These are phyloP conservation scores for Dasysyrphus tricinctus DNA, from an alignment of 2,888 invertebrate genomes.

Conservation along the genomic window DNA sequence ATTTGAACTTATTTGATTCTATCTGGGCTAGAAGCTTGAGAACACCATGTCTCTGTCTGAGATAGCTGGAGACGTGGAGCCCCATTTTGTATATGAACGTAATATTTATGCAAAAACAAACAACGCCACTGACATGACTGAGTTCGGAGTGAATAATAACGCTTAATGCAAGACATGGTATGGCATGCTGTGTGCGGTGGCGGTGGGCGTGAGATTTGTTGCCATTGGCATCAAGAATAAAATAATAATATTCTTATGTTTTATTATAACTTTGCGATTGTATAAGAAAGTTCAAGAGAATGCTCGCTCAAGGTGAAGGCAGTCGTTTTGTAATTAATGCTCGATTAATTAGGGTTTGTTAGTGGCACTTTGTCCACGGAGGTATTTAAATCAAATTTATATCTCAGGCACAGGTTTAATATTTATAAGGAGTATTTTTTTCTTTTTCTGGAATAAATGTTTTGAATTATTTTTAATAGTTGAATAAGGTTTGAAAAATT, in stretches of 20 bases:
- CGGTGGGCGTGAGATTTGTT: constrained; percentile 71
- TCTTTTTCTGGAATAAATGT: background rate
- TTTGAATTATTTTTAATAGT: background rate
- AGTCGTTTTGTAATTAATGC: constrained; percentile 63
- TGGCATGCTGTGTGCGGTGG: constrained; percentile 48
- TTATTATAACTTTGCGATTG: constrained; percentile 7
- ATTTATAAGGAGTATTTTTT: constrained; percentile 39
- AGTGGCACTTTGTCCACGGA: constrained; percentile 40
- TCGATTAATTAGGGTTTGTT: constrained; percentile 61
- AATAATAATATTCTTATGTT: constrained; percentile 32
- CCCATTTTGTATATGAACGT: background rate
- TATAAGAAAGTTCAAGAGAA: background rate
- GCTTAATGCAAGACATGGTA: constrained; percentile 24
- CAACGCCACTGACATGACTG: constrained; percentile 39
- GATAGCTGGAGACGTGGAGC: background rate
- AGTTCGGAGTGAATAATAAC: constrained; percentile 26
- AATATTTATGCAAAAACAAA: constrained; percentile 54
- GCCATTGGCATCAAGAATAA: constrained; percentile 52
- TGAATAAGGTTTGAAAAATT: background rate
- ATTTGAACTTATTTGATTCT: constrained; percentile 48
- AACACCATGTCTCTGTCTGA: background rate
- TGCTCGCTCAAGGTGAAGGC: constrained; percentile 70
- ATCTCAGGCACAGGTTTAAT: constrained; percentile 17
- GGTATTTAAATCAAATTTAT: constrained; percentile 56
- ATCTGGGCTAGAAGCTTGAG: constrained; percentile 7